Evolutionary conservation across 2,797 vertebrate genomes (phyloP).

Genomic region (Squalus acanthias): DNA sequence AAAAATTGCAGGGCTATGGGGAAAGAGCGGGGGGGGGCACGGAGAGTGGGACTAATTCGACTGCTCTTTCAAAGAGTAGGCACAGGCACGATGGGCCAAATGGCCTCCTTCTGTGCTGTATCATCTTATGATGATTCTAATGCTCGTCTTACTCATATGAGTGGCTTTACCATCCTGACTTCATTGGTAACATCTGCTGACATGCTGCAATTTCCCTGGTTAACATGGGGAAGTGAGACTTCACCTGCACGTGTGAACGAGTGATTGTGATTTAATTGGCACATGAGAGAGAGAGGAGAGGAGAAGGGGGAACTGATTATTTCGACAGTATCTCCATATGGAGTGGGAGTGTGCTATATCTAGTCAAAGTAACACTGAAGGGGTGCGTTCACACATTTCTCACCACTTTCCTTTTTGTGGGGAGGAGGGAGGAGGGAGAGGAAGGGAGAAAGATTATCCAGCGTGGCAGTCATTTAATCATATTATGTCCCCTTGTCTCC

Average conservation of each 20-base stretch:
- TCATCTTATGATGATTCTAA: not conserved
- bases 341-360: slow-evolving; percentile 8
- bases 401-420: not conserved
- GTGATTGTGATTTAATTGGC: slow-evolving; percentile 35
- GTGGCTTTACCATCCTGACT: slow-evolving; percentile 7
- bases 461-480: not conserved
- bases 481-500: slow-evolving; percentile 4
- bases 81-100: not conserved
- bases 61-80: not conserved
- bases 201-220: not conserved
- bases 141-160: not conserved
- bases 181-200: slow-evolving; percentile 30
- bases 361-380: not conserved
- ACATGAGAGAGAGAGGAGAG: not conserved
- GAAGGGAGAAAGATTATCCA: not conserved
- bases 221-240: slow-evolving; percentile 32
- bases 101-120: not conserved
- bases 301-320: not conserved
- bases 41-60: not conserved
- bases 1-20: not conserved
- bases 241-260: slow-evolving; percentile 34
- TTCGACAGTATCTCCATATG: slow-evolving; percentile 31
- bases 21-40: not conserved
- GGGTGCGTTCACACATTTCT: not conserved
- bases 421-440: not conserved